These are phyloP conservation scores for Sebastes taczanowskii DNA, from an alignment of 2,797 vertebrate genomes.

Conservation along the genomic window DNA sequence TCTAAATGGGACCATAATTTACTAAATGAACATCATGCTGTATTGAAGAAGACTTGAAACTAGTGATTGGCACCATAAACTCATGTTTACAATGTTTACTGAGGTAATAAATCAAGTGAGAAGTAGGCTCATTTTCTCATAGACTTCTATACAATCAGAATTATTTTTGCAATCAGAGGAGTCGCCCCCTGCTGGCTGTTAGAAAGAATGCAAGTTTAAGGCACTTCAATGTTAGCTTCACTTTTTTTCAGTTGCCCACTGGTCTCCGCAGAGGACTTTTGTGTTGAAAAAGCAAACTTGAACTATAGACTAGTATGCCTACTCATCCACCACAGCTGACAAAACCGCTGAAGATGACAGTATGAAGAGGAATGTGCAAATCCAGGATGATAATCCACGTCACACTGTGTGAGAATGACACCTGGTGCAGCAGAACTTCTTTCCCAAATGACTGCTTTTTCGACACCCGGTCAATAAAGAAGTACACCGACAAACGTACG, in stretches of 20 bases:
- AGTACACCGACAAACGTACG: slow-evolving; percentile 8
- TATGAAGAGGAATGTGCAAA: background rate
- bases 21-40: no score
- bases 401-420: slow-evolving; percentile 12
- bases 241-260: no score
- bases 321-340: slow-evolving; percentile 6
- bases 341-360: slow-evolving; percentile 28
- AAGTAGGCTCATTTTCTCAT: no score
- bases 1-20: no score
- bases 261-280: background rate
- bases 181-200: no score
- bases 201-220: no score
- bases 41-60: no score
- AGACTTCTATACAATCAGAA: no score
- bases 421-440: slow-evolving; percentile 23
- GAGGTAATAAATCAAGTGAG: no score
- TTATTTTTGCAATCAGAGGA: no score
- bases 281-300: background rate
- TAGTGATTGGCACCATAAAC: accelerated
- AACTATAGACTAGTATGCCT: background rate
- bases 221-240: no score
- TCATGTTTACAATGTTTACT: no score
- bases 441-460: slow-evolving; percentile 17
- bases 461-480: slow-evolving; percentile 6
- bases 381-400: background rate